Evolutionary conservation across 1,140 invertebrate species (phyloP).

Genomic region (Octopus bimaculoides): DNA sequence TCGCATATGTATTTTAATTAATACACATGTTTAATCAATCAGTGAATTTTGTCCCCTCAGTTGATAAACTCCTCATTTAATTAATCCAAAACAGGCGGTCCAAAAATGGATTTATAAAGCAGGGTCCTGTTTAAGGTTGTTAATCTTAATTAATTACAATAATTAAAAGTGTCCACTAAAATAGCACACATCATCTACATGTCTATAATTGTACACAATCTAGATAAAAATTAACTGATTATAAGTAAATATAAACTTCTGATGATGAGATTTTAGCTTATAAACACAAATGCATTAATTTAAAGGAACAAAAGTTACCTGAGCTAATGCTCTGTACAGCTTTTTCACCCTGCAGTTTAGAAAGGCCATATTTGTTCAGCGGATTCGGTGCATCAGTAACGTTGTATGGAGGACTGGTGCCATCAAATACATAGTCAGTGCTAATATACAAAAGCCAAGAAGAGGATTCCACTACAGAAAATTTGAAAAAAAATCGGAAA

Average conservation of each 20-base stretch:
- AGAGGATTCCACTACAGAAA: slow-evolving; percentile 44
- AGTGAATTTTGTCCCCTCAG: no score
- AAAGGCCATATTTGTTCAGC: slow-evolving; percentile 62
- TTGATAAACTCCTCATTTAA: no score
- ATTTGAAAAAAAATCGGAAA: background rate
- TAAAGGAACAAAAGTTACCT: slow-evolving; percentile 36
- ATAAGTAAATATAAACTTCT: background rate
- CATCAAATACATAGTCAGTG: slow-evolving; percentile 67
- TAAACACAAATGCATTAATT: background rate
- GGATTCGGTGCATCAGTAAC: slow-evolving; percentile 57
- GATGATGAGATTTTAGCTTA: background rate
- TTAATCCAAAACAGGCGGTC: no score
- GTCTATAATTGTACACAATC: no score
- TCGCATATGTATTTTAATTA: no score
- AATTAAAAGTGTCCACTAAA: no score
- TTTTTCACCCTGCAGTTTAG: slow-evolving; percentile 61
- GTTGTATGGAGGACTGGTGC: slow-evolving; percentile 60
- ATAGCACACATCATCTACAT: no score
- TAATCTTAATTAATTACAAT: no score
- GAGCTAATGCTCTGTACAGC: slow-evolving; percentile 39
- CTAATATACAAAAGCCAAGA: slow-evolving; percentile 62
- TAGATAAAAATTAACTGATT: background rate
- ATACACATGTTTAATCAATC: no score
- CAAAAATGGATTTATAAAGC: no score
- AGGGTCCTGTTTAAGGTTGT: no score